Conservation (phyloP, 2,113 vertebrate genomes). For the Megaleporinus macrocephalus region DNA sequence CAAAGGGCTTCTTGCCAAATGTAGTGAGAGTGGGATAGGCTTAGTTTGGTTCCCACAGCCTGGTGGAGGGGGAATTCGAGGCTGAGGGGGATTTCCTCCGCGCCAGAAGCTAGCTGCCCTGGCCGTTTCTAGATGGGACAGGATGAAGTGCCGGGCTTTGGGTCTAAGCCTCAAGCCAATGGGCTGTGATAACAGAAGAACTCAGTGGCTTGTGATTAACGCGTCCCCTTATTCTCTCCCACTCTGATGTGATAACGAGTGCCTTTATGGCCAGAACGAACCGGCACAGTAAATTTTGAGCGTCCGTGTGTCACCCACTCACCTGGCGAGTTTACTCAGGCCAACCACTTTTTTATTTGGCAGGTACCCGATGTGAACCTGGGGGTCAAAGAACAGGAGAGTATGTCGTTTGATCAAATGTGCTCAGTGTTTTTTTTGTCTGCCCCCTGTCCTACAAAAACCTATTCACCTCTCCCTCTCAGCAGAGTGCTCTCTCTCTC, state of each 20-base stretch:
- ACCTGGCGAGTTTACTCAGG: conserved; percentile 79
- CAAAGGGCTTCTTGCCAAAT: conserved; percentile 19
- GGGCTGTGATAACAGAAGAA: conserved; percentile 77
- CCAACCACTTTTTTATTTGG: conserved; percentile 80
- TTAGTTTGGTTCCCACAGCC: conserved; percentile 64
- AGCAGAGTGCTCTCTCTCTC: background rate
- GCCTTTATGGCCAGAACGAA: conserved; percentile 1
- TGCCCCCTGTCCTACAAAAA: background rate
- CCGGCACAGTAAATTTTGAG: background rate
- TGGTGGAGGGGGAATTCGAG: conserved; percentile 24
- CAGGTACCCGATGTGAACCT: conserved; percentile 81
- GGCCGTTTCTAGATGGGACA: conserved; percentile 61
- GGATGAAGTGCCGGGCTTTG: conserved; percentile 68
- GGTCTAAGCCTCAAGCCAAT: conserved; percentile 77
- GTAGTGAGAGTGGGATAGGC: conserved; percentile 49
- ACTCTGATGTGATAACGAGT: conserved; percentile 29
- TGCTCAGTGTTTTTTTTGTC: background rate
- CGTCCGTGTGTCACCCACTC: conserved; percentile 40
- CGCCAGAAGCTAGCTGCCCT: conserved; percentile 56
- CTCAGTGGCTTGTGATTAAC: conserved; percentile 65
- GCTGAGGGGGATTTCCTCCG: conserved; percentile 69
- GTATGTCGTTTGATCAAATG: background rate
- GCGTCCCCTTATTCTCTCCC: background rate
- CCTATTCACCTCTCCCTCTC: conserved; percentile 27
- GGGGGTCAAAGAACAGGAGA: conserved; percentile 38